These are phyloP conservation scores for Brachionus angularis DNA, from an alignment of 1,140 invertebrate species.

Conservation along the genomic window DNA sequence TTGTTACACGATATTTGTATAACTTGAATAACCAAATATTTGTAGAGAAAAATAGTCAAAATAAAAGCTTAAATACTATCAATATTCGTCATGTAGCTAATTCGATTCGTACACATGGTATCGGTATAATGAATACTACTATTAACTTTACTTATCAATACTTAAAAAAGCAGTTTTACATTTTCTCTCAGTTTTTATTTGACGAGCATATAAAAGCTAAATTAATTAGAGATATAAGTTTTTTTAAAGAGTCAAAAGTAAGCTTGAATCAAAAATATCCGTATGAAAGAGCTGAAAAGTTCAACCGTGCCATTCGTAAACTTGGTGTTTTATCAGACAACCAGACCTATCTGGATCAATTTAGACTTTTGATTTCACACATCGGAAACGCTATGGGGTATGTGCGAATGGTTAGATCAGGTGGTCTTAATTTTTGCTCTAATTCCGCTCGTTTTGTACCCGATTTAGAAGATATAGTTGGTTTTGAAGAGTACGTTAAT, in stretches of 20 bases:
- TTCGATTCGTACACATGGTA: conserved; percentile 93
- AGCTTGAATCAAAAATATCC: conserved; percentile 62
- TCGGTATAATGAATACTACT: conserved; percentile 93
- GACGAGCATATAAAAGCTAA: conserved; percentile 97
- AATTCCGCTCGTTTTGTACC: conserved; percentile 85
- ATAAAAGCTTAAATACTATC: conserved; percentile 92
- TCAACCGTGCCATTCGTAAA: conserved; percentile 84
- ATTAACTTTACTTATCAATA: conserved; percentile 76
- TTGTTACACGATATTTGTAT: conserved; percentile 87
- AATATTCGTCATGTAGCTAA: conserved; percentile 92
- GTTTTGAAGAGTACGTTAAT: conserved; percentile 62
- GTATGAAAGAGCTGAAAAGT: conserved; percentile 88
- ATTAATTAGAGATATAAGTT: conserved; percentile 80
- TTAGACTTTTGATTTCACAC: conserved; percentile 82
- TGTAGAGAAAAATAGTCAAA: conserved; percentile 81
- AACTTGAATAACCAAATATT: conserved; percentile 97
- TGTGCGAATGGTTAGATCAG: conserved; percentile 85
- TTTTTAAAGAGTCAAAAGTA: conserved; percentile 65
- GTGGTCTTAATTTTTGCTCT: conserved; percentile 82
- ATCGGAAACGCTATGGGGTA: conserved; percentile 96
- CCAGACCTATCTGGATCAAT: conserved; percentile 78
- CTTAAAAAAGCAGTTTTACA: conserved; percentile 83
- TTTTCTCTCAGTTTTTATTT: conserved; percentile 94
- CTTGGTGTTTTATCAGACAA: conserved; percentile 78
- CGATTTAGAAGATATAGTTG: conserved; percentile 68